A percentile compares a stretch with the other conserved stretches of the same genome.
phyloP scores from a whole-genome alignment of 2,888 invertebrate genomes.

The Willowsia nigromaculata region DNA sequence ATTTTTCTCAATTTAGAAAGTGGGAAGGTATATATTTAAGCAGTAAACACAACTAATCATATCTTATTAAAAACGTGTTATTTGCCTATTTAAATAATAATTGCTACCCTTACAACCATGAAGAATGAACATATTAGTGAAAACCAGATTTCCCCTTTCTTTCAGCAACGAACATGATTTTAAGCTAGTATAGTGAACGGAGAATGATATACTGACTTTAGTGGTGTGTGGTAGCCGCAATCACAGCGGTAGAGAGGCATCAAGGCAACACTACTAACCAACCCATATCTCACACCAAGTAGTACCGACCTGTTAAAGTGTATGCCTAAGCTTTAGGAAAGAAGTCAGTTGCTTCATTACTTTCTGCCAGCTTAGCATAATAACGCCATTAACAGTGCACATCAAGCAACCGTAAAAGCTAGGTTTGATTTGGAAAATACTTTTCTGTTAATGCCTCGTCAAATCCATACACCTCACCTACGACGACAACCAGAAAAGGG shows the following conservation, averaged over 20 bases:
- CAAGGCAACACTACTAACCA: too few species aligned
- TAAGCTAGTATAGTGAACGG: neutral
- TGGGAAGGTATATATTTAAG: too few species aligned
- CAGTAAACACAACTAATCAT: too few species aligned
- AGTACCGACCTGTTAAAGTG: too few species aligned
- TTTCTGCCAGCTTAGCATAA: slow-evolving; percentile 53
- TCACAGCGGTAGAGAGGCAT: too few species aligned
- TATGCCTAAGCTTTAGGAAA: neutral
- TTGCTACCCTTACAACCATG: neutral
- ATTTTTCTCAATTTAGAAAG: too few species aligned
- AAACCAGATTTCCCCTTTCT: neutral
- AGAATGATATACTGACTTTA: neutral
- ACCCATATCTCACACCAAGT: too few species aligned
- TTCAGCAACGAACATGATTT: neutral
- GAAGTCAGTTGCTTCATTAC: slow-evolving; percentile 42
- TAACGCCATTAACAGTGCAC: slow-evolving; percentile 47
- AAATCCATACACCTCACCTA: slow-evolving; percentile 14
- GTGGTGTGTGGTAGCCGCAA: neutral
- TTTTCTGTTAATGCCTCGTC: slow-evolving; percentile 42
- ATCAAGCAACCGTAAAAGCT: slow-evolving; percentile 39
- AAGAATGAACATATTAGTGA: neutral
- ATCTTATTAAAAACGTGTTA: too few species aligned
- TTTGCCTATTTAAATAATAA: neutral
- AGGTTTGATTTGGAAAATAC: slow-evolving; percentile 50
- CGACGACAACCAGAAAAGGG: neutral